phyloP scores from a whole-genome alignment of 1,140 invertebrate species.

The Propsilocerus akamusi region DNA sequence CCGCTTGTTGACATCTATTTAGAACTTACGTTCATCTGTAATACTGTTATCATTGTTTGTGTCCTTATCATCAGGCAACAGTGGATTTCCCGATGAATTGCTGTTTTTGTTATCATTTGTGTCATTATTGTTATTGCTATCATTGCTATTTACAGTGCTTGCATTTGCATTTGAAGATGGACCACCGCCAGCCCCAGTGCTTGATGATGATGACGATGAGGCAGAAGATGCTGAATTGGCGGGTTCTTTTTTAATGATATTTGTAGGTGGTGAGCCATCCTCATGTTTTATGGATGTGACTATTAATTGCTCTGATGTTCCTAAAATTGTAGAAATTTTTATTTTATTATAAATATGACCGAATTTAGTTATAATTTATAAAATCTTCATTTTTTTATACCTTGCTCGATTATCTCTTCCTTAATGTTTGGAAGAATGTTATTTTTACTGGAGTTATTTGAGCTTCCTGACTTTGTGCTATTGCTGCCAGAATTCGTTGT shows the following conservation, averaged over 20 bases:
- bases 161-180: neutral
- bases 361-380: too few species aligned
- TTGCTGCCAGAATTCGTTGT: neutral
- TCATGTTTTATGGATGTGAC: slow-evolving; percentile 2
- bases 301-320: neutral
- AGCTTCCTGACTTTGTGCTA: neutral
- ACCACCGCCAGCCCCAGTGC: neutral
- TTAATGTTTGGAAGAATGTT: neutral
- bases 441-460: neutral
- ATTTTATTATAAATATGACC: neutral
- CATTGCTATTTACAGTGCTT: neutral
- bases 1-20: neutral
- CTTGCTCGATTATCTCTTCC: neutral
- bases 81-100: neutral
- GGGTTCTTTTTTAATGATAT: neutral
- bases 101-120: slow-evolving; percentile 2
- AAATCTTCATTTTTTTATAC: neutral
- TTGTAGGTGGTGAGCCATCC: neutral
- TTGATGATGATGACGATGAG: too few species aligned
- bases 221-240: neutral
- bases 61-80: neutral
- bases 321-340: neutral
- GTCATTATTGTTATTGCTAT: slow-evolving; percentile 3
- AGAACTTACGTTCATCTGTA: neutral
- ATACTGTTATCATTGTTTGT: neutral